phyloP scores from a whole-genome alignment of 2,113 vertebrate species.

The Ptyas mucosa region DNA sequence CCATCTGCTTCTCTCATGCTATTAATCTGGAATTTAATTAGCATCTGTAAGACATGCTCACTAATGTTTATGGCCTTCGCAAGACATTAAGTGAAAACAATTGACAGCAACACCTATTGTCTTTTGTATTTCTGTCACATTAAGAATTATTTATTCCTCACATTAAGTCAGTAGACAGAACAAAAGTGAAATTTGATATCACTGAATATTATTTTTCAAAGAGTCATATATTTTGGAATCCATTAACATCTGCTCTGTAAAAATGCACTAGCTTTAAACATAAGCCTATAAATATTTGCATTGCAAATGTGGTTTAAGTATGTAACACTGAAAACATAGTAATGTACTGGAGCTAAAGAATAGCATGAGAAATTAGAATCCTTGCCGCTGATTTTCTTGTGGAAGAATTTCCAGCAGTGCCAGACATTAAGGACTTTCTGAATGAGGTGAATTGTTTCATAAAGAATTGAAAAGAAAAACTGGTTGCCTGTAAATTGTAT shows the following conservation, averaged over 20 bases:
- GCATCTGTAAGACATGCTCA: slow-evolving; percentile 38
- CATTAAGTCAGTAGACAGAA: slow-evolving; percentile 39
- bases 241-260: slow-evolving; percentile 40
- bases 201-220: slow-evolving; percentile 31
- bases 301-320: background rate
- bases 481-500: background rate
- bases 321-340: background rate
- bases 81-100: slow-evolving; percentile 39
- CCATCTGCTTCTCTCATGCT: slow-evolving; percentile 35
- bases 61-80: slow-evolving; percentile 50
- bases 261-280: slow-evolving; percentile 14
- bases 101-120: slow-evolving; percentile 47
- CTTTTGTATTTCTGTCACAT: slow-evolving; percentile 54
- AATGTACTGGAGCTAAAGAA: background rate
- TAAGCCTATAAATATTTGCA: background rate
- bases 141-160: slow-evolving; percentile 62
- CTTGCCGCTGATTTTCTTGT: background rate
- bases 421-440: background rate
- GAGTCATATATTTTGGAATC: slow-evolving; percentile 41
- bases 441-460: background rate
- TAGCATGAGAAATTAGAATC: background rate
- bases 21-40: slow-evolving; percentile 65
- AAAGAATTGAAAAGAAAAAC: background rate
- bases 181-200: slow-evolving; percentile 47
- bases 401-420: background rate